Evolutionary conservation across 2,113 vertebrate species (phyloP), one percentile per base, ranked within the genome.

Genomic region (Spheniscus mendiculus): DNA sequence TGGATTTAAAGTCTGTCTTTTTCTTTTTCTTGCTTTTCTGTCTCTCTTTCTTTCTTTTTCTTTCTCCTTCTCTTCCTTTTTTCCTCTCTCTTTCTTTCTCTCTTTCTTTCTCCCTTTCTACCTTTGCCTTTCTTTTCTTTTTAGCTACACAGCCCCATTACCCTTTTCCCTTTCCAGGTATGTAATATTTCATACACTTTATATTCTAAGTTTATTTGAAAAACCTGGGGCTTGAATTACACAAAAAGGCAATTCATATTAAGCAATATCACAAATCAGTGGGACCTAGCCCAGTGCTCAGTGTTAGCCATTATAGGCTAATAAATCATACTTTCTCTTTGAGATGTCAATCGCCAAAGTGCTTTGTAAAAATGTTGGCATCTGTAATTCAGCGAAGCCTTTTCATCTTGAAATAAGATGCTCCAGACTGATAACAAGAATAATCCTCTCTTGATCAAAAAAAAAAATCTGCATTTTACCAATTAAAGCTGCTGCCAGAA

Each of bases 361-460:
- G 98, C 99, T 99, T 99, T 99, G 98, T 98, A 98, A 98, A 98
- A 98, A 98, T 85, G 90, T 98, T 99, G 99, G 99, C 99, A 99
- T 99, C 98, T 99, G 98, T 99, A 99, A 99, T 99, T 99, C 99
- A 97, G 98, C 93, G 72, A 98, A 99, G 98, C 98, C 99, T 99
- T 99, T 99, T 99, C 99, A 99, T 99, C 99, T 99, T 97, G 95
- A 98, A 99, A 98, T 99, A 98, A 99, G 99, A 99, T 99, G 99
- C 99, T 99, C 98, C 97, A 98, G 97, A 99, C 98, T 99, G 99
- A 99, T 99, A 99, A 99, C 98, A 98, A 96, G 98, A 99, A 98
- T 99, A 99, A 99, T 99, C 99, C 99, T 98, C 98, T 98, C 98
- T 98, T 99, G 99, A 99, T 99, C 99, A 99, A 99, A 98, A 99